These are phyloP conservation scores for Orthosia cruda DNA, from an alignment of 2,888 invertebrate genomes.

Conservation along the genomic window DNA sequence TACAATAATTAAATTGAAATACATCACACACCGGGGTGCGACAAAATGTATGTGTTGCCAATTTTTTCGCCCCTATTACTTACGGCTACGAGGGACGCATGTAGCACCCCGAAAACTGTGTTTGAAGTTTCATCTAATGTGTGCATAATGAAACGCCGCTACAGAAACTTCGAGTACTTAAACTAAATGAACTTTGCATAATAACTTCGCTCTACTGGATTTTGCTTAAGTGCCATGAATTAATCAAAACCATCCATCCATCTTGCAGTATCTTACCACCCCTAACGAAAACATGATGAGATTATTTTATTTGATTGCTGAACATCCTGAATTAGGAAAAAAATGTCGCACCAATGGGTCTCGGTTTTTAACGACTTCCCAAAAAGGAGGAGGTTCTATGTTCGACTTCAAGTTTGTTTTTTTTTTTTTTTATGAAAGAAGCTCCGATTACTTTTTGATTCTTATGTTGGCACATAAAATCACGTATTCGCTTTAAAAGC, in stretches of 20 bases:
- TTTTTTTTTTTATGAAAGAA: too few relatives aligned
- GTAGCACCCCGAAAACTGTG: too few relatives aligned
- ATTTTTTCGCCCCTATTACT: too few relatives aligned
- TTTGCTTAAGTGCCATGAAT: constrained; percentile 67
- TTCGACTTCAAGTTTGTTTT: too few relatives aligned
- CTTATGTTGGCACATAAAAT: background rate
- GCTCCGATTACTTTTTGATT: constrained; percentile 1
- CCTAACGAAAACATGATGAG: constrained; percentile 15
- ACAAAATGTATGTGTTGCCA: too few relatives aligned
- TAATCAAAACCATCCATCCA: constrained; percentile 60
- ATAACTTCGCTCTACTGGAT: constrained; percentile 62
- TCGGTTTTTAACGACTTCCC: too few relatives aligned
- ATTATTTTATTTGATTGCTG: constrained; percentile 36
- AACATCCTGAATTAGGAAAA: constrained; percentile 6
- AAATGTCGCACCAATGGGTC: background rate
- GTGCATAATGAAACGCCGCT: constrained; percentile 68
- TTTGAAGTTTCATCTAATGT: constrained; percentile 52
- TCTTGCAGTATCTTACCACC: constrained; percentile 43
- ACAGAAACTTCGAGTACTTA: constrained; percentile 66
- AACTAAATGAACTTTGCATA: constrained; percentile 73
- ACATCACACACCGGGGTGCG: too few relatives aligned
- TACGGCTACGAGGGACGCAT: too few relatives aligned
- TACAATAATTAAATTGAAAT: constrained; percentile 35
- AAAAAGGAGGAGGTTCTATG: too few relatives aligned
- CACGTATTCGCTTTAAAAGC: constrained; percentile 14